Evolutionary conservation across 2,888 invertebrate genomes (phyloP).

Genomic region (Malacosoma neustria): DNA sequence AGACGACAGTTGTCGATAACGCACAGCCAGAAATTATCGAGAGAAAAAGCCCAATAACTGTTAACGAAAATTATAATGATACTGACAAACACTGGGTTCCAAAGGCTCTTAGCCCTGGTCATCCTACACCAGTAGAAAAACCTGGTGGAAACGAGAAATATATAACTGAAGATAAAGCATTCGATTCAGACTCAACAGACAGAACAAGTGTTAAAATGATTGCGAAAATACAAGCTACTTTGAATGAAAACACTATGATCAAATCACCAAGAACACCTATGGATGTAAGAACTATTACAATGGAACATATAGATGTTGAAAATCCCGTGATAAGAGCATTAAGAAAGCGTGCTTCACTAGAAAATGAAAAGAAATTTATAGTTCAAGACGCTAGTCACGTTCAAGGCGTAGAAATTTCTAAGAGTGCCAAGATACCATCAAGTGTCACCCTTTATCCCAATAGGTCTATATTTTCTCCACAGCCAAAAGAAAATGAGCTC

Average conservation of each 20-base stretch:
- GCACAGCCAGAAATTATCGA: conserved; percentile 21
- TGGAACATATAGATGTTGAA: conserved; percentile 50
- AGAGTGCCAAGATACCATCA: conserved; percentile 66
- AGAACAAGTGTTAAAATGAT: conserved; percentile 64
- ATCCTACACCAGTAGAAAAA: conserved; percentile 58
- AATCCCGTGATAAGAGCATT: conserved; percentile 34
- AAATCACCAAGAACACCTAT: conserved; percentile 68
- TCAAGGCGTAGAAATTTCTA: conserved; percentile 63
- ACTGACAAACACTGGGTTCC: conserved; percentile 55
- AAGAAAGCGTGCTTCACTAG: conserved; percentile 43
- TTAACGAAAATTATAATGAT: conserved; percentile 37
- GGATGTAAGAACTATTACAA: conserved; percentile 56
- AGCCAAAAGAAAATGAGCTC: conserved; percentile 77
- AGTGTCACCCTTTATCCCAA: conserved; percentile 58
- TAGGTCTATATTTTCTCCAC: conserved; percentile 83
- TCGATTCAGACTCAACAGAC: conserved; percentile 55
- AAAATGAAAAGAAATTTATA: conserved; percentile 55
- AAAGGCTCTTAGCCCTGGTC: conserved; percentile 51
- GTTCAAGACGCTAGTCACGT: conserved; percentile 56
- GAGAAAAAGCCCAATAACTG: conserved; percentile 31
- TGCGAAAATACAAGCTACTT: conserved; percentile 63
- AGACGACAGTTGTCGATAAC: conserved; percentile 20
- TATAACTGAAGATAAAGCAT: conserved; percentile 61
- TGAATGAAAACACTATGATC: conserved; percentile 67
- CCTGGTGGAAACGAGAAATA: conserved; percentile 59